Conservation (phyloP, 2,113 vertebrate genomes). For the Cheilinus undulatus region DNA sequence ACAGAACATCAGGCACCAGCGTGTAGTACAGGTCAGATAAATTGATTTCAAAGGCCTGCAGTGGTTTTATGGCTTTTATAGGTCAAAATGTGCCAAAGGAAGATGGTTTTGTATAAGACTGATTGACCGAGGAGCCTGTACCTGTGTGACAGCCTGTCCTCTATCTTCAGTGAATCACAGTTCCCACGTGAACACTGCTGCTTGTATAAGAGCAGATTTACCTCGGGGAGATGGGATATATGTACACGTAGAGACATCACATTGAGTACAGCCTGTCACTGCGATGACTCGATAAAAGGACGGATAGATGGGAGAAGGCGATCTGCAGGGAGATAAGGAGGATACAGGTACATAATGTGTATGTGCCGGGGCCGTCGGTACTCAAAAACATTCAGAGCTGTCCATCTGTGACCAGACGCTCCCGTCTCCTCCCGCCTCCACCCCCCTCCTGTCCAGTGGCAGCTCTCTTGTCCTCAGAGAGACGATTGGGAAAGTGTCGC, state of each 20-base stretch:
- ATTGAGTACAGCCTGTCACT: constrained; percentile 51
- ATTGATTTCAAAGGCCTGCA: constrained; percentile 32
- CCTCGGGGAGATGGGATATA: constrained; percentile 55
- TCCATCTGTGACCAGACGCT: constrained; percentile 62
- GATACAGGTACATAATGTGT: constrained; percentile 50
- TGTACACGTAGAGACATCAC: constrained; percentile 48
- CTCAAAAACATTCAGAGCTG: constrained; percentile 51
- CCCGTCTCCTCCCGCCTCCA: constrained; percentile 6
- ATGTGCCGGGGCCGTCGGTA: constrained; percentile 22
- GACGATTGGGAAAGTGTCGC: constrained; percentile 80
- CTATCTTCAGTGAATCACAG: constrained; percentile 55
- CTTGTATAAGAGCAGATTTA: constrained; percentile 52
- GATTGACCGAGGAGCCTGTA: constrained; percentile 37
- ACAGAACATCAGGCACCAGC: not conserved
- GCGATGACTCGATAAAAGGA: constrained; percentile 59
- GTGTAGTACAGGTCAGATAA: constrained; percentile 16
- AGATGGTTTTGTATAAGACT: constrained; percentile 17
- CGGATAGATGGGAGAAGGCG: constrained; percentile 45
- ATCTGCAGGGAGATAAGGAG: constrained; percentile 53
- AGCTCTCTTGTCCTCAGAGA: constrained; percentile 77
- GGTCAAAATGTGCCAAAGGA: constrained; percentile 35
- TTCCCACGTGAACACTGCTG: constrained; percentile 23
- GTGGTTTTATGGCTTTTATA: constrained; percentile 38
- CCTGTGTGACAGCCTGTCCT: constrained; percentile 56
- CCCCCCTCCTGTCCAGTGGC: constrained; percentile 58